Conservation (phyloP, 2,797 vertebrate species). For the Amphiprion clarkii region DNA sequence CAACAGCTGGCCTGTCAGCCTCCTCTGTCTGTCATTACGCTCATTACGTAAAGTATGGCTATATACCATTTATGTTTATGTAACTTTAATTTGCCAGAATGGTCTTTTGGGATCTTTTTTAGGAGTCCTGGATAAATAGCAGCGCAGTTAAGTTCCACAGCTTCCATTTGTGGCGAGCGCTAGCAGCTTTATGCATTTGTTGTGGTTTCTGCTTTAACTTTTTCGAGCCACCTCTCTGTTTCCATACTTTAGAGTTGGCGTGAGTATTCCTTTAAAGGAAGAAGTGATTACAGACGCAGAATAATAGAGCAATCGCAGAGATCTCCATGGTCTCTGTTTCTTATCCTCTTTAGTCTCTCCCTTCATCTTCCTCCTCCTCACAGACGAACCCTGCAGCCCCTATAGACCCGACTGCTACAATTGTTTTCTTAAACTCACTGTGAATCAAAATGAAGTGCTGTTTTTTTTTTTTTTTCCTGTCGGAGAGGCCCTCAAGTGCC, state of each 20-base stretch:
- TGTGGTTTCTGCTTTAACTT: not conserved
- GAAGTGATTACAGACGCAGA: no score
- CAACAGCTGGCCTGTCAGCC: not conserved
- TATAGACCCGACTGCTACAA: conserved; percentile 29
- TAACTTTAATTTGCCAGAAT: not conserved
- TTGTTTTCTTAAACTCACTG: conserved; percentile 71
- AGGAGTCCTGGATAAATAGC: not conserved
- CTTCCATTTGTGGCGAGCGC: not conserved
- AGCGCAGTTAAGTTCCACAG: not conserved
- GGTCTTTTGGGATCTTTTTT: not conserved
- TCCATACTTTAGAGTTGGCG: not conserved
- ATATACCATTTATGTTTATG: not conserved
- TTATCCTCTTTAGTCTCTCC: conserved; percentile 11
- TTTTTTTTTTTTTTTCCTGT: conserved; percentile 39
- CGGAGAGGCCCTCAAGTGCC: conserved; percentile 62
- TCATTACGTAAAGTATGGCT: not conserved
- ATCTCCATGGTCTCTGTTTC: conserved; percentile 13
- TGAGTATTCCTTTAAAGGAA: no score
- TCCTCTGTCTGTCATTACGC: not conserved
- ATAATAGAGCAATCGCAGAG: no score
- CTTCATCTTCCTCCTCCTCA: conserved; percentile 34
- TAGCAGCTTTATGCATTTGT: not conserved
- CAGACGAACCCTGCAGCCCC: conserved; percentile 24
- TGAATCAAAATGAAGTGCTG: conserved; percentile 68
- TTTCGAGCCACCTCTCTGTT: not conserved